Conservation (phyloP, 64 coral and sea anemone species). For the Pocillopora damicornis region DNA sequence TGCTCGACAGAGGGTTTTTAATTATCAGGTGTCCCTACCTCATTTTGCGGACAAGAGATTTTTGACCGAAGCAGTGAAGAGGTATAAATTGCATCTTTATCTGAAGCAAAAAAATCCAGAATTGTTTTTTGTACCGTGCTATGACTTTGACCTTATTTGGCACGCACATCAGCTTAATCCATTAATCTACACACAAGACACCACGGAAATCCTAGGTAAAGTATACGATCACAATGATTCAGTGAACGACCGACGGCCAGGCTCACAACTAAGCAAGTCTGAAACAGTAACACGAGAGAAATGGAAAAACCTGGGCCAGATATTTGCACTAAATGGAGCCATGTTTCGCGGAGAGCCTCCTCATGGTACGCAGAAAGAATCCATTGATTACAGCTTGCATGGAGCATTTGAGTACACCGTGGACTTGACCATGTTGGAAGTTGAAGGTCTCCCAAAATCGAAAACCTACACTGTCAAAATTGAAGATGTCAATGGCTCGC, state of each 20-base stretch:
- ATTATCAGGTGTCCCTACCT: slow-evolving; percentile 59
- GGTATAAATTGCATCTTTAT: slow-evolving; percentile 43
- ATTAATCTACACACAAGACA: slow-evolving; percentile 46
- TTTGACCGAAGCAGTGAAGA: slow-evolving; percentile 20
- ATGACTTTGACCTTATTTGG: slow-evolving; percentile 75
- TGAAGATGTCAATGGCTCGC: background rate
- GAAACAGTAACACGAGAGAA: slow-evolving; percentile 25
- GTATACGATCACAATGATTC: slow-evolving; percentile 61
- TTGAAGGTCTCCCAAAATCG: slow-evolving; percentile 10
- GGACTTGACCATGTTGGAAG: background rate
- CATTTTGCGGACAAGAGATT: slow-evolving; percentile 58
- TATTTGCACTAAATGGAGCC: slow-evolving; percentile 33
- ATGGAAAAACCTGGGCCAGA: slow-evolving; percentile 31
- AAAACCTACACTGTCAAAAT: slow-evolving; percentile 27
- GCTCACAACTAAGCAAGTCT: slow-evolving; percentile 39
- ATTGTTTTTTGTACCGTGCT: slow-evolving; percentile 57
- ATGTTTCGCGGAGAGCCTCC: slow-evolving; percentile 64
- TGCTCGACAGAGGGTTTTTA: slow-evolving; percentile 33
- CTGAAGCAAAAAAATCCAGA: slow-evolving; percentile 45
- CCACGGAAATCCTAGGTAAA: slow-evolving; percentile 29
- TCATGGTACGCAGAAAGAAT: background rate
- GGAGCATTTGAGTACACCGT: slow-evolving; percentile 1
- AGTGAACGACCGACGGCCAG: slow-evolving; percentile 45
- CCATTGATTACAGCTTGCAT: background rate
- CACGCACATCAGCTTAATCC: slow-evolving; percentile 67